Evolutionary conservation across 2,888 invertebrate genomes (phyloP).

Genomic region (Eupithecia subumbrata): DNA sequence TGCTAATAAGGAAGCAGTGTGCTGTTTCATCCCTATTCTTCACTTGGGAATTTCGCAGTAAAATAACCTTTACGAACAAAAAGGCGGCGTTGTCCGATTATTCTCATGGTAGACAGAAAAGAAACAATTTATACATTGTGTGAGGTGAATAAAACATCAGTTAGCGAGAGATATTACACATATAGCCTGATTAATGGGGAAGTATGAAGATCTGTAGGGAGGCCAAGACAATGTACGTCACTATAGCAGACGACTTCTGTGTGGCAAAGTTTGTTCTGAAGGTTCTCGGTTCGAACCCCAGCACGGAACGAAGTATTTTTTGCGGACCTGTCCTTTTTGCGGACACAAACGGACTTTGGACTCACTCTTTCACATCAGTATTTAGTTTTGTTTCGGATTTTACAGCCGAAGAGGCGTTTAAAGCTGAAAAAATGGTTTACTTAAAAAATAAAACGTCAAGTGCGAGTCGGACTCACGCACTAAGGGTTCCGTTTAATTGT

Average conservation of each 20-base stretch:
- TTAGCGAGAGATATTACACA: slow-evolving; percentile 69
- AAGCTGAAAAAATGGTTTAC: too few relatives aligned
- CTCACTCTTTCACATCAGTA: too few relatives aligned
- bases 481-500: too few relatives aligned
- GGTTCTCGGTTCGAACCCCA: background rate
- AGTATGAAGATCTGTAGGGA: slow-evolving; percentile 59
- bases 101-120: slow-evolving; percentile 48
- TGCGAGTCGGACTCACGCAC: too few relatives aligned
- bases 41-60: background rate
- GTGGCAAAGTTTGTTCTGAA: background rate
- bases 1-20: too few relatives aligned
- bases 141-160: slow-evolving; percentile 67
- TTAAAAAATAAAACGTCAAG: too few relatives aligned
- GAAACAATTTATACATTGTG: slow-evolving; percentile 63
- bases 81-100: slow-evolving; percentile 41
- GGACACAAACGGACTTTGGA: too few relatives aligned
- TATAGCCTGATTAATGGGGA: slow-evolving; percentile 71
- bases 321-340: too few relatives aligned
- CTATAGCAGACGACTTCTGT: background rate
- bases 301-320: background rate
- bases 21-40: background rate
- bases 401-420: too few relatives aligned
- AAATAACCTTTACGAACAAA: background rate
- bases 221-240: slow-evolving; percentile 40
- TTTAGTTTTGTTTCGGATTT: too few relatives aligned